A percentile compares a stretch with the other conserved stretches of the same genome.
Evolutionary conservation across 1,140 invertebrate genomes (phyloP).

Genomic region (Ostrea denselamellosa): DNA sequence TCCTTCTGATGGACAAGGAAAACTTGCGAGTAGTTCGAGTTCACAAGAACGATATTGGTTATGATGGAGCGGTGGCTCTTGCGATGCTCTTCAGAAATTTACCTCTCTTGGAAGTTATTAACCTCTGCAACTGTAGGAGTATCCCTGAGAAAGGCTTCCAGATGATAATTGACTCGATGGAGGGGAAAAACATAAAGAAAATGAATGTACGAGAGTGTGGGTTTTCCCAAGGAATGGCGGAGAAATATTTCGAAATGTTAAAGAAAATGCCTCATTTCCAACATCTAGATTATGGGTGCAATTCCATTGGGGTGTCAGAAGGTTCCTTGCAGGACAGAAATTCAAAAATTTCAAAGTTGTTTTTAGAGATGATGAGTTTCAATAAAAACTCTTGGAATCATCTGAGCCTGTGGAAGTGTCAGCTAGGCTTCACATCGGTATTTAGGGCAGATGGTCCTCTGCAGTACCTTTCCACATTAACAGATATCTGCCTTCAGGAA

Average conservation of each 20-base stretch:
- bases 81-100: not conserved
- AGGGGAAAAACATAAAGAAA: constrained; percentile 12
- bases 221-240: not conserved
- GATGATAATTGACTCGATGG: not conserved
- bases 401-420: constrained; percentile 6
- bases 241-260: not conserved
- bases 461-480: not conserved
- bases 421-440: not conserved
- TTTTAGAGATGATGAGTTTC: constrained; percentile 16
- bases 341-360: not conserved
- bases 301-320: not conserved
- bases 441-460: not conserved
- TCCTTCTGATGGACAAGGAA: not conserved
- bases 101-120: not conserved
- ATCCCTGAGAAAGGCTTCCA: constrained; percentile 4
- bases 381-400: not conserved
- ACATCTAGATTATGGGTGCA: constrained; percentile 1
- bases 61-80: not conserved
- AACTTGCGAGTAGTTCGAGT: not conserved
- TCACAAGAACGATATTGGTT: not conserved
- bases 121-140: not conserved
- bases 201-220: constrained; percentile 10
- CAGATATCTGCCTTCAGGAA: not conserved
- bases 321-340: not conserved
- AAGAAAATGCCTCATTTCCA: constrained; percentile 11